Evolutionary conservation across 2,113 vertebrate species (phyloP).

Genomic region (Ellobius talpinus): DNA sequence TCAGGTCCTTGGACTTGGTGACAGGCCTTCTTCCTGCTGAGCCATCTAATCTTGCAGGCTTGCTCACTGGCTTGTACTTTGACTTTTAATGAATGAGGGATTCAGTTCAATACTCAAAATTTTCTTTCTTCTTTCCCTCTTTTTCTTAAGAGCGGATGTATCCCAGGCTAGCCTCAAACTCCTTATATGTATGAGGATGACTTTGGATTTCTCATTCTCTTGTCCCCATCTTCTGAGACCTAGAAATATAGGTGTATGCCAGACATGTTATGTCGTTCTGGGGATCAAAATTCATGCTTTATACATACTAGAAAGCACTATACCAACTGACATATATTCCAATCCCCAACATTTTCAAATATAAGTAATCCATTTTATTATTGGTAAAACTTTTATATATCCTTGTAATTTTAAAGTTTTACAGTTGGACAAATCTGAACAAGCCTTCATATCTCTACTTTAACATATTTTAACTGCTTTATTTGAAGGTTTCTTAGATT

Average conservation of each 20-base stretch:
- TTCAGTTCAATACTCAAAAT: background rate
- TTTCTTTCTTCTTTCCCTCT: background rate
- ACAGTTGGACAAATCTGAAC: background rate
- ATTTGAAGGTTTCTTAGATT: background rate
- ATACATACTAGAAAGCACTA: background rate
- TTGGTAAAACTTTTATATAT: background rate
- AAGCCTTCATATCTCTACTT: background rate
- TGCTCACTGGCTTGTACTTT: background rate
- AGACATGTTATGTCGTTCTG: too few species aligned
- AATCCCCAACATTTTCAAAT: background rate
- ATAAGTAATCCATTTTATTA: background rate
- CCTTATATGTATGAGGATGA: background rate
- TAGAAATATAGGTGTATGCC: too few species aligned
- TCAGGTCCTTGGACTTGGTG: background rate
- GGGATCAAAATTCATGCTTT: background rate
- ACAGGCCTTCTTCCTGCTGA: background rate
- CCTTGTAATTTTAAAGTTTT: background rate
- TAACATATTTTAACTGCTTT: conserved; percentile 9
- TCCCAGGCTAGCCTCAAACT: background rate
- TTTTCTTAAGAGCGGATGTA: background rate
- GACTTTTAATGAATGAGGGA: background rate
- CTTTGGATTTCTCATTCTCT: background rate
- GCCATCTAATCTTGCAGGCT: background rate
- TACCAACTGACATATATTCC: background rate
- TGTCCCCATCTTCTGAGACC: background rate